Conservation (phyloP, 1,140 invertebrate species). For the Bicyclus anynana region DNA sequence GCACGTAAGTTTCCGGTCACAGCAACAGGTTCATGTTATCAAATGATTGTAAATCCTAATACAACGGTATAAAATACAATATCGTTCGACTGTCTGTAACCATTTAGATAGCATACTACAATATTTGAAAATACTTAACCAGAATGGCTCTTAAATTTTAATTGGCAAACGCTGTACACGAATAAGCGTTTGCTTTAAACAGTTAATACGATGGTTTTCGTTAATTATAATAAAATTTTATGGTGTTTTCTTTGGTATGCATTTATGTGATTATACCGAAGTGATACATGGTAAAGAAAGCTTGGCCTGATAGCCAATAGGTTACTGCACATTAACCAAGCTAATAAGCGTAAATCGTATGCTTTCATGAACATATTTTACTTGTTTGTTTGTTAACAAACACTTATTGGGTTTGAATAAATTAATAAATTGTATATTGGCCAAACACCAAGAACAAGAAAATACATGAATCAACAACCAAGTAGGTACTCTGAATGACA, state of each 20-base stretch:
- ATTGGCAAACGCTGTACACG: conserved; percentile 46
- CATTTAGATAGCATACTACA: conserved; percentile 24
- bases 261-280: not conserved
- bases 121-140: conserved; percentile 38
- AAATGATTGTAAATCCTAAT: conserved; percentile 28
- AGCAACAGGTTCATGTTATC: conserved; percentile 25
- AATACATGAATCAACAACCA: no score
- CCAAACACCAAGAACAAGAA: no score
- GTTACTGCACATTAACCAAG: not conserved
- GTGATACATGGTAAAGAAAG: not conserved
- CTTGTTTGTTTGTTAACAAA: no score
- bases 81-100: conserved; percentile 12
- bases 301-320: not conserved
- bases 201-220: conserved; percentile 15
- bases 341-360: not conserved
- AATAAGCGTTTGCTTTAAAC: conserved; percentile 28
- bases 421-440: no score
- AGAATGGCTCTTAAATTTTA: conserved; percentile 42
- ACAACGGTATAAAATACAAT: conserved; percentile 29
- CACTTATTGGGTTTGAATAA: no score
- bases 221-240: conserved; percentile 1
- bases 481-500: no score
- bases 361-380: no score
- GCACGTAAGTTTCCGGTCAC: conserved; percentile 48
- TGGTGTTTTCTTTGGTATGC: not conserved